phyloP scores from a whole-genome alignment of 35 echinoderm and acorn worm species.

The Ophiothrix spiculata region DNA sequence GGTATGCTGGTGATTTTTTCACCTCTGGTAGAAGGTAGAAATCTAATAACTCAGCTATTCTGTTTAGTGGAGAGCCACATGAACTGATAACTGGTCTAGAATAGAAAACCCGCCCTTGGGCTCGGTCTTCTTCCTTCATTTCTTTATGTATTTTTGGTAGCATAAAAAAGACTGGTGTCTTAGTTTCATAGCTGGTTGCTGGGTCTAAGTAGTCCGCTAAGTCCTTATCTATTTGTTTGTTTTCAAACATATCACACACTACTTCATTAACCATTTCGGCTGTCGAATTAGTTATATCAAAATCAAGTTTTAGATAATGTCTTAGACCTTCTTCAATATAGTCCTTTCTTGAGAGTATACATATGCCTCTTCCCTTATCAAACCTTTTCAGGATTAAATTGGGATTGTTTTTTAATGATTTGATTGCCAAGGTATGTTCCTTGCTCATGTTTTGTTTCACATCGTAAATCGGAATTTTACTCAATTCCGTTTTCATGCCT shows the following conservation, averaged over 20 bases:
- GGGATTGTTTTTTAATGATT: neutral
- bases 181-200: neutral
- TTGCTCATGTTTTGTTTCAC: neutral
- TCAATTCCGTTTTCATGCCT: neutral
- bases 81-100: neutral
- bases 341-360: neutral
- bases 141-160: neutral
- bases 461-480: constrained; percentile 14
- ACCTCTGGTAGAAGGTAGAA: constrained; percentile 1
- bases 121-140: neutral
- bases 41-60: neutral
- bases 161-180: constrained; percentile 1
- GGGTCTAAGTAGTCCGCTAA: neutral
- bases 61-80: neutral
- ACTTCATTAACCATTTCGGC: neutral
- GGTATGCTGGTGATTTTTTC: constrained; percentile 2
- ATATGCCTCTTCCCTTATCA: constrained; percentile 25
- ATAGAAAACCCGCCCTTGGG: neutral
- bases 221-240: neutral
- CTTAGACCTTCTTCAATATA: neutral
- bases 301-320: constrained; percentile 3
- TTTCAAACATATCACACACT: neutral
- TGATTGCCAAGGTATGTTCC: neutral
- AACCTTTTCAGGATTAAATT: constrained; percentile 7
- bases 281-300: neutral